Evolutionary conservation across 92 coral and sea anemone genomes (phyloP).

Genomic region (Micromussa lordhowensis): DNA sequence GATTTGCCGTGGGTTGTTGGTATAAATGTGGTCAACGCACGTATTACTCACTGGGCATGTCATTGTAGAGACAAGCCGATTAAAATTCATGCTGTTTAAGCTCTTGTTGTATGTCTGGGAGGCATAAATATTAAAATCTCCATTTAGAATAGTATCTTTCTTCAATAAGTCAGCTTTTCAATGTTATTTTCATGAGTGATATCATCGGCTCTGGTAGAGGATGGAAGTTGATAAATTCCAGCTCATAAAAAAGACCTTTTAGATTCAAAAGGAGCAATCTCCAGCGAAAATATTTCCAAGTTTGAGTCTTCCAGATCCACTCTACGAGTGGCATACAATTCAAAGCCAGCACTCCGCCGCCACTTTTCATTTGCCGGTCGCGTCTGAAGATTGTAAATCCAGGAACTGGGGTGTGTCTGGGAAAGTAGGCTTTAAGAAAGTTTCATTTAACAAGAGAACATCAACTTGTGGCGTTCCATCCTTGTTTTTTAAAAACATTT

Average conservation of each 20-base stretch:
- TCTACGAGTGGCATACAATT: constrained; percentile 51
- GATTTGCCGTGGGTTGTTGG: constrained; percentile 9
- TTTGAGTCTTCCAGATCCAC: constrained; percentile 54
- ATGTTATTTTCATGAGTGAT: not conserved
- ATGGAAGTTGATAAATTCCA: constrained; percentile 58
- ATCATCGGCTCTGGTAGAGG: constrained; percentile 6
- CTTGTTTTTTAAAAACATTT: constrained; percentile 42
- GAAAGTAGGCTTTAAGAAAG: constrained; percentile 38
- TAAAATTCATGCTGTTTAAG: constrained; percentile 54
- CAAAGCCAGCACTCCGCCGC: constrained; percentile 63
- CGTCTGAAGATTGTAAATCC: constrained; percentile 51
- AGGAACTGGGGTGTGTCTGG: constrained; percentile 48
- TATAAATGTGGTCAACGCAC: constrained; percentile 51
- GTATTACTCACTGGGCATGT: constrained; percentile 49
- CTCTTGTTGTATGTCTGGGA: constrained; percentile 48
- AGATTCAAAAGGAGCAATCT: constrained; percentile 54
- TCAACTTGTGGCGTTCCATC: constrained; percentile 50
- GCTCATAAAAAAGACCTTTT: constrained; percentile 48
- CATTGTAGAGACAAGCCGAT: constrained; percentile 38
- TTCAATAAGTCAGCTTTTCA: constrained; percentile 31
- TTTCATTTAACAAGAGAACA: constrained; percentile 52
- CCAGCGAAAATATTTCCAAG: constrained; percentile 54
- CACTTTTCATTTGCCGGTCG: constrained; percentile 54
- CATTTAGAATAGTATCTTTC: constrained; percentile 54
- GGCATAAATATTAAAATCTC: constrained; percentile 53